Evolutionary conservation across 1,140 invertebrate species (phyloP), one percentile per base, ranked within the genome.

Genomic region (Drosophila ironensis): DNA sequence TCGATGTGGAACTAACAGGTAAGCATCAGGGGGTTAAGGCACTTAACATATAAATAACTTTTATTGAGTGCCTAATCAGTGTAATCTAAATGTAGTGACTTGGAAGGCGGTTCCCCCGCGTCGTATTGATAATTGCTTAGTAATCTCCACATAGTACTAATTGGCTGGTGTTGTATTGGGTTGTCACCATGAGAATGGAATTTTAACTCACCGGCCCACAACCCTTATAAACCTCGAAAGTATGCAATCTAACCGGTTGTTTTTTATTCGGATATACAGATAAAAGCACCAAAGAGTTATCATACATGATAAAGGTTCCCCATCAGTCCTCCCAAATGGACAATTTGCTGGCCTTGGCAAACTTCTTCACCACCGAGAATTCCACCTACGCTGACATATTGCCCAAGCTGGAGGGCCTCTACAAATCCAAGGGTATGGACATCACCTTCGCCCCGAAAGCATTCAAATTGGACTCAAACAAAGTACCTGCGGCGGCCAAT

Each of bases 241-340:
- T 4, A 52, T 24, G 12, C 9, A 35, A 51, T 19, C 22, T 20
- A 1, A 9, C 9, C 0, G 9, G 1, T 24, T 24, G 7, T 7
- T 1, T 8, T 12, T 8, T 30, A 1, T 16, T n/a, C n/a, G 2
- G 5, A 5, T 40, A n/a, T n/a, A n/a, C n/a, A 81, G 86, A 88
- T 27, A 72, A 75, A 6, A 61, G 38, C 25, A 44, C 27, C 4
- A 81, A 88, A 12, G 7, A 9, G 0, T 27, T 78, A 9, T 82
- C 86, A 0, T 75, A 42, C n/a, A 88, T 88, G 86, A 59, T 88
- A 70, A 88, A 88, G 44, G 48, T 82, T 2, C 35, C 80, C 0
- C 87, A 88, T 7, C 64, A 88, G 2, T 40, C 19, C 2, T 17
- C 45, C 1, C 27, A 75, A 59, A 88, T 86, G 80, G 3, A 75